Percentiles rank a stretch among this genome's conserved stretches.
phyloP scores from a whole-genome alignment of 2,113 vertebrate genomes.

The Mellivora capensis region DNA sequence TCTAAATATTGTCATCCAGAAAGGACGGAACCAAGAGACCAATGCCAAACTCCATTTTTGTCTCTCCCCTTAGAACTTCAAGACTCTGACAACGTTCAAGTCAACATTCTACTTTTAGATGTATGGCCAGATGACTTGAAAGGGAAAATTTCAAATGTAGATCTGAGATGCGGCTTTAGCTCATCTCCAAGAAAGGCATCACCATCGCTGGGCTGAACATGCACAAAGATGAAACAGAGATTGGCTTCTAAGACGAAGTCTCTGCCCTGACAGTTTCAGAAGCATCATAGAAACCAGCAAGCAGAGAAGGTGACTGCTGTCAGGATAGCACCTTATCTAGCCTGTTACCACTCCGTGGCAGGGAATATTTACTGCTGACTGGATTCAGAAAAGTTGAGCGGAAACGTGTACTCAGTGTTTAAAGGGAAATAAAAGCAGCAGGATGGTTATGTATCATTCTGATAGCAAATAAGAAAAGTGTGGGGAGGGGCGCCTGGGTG shows the following conservation, averaged over 20 bases:
- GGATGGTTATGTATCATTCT: background rate
- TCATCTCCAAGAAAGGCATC: conserved; percentile 51
- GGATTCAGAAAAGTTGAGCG: background rate
- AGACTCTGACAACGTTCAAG: conserved; percentile 6
- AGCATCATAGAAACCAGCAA: background rate
- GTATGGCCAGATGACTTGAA: background rate
- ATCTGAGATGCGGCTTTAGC: conserved; percentile 41
- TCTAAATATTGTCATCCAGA: background rate
- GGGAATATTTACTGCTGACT: background rate
- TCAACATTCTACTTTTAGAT: conserved; percentile 48
- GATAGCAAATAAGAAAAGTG: background rate
- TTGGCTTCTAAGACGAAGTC: conserved; percentile 30
- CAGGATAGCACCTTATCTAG: conserved; percentile 9
- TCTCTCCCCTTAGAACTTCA: conserved; percentile 20
- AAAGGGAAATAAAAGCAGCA: conserved; percentile 15
- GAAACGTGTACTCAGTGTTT: background rate
- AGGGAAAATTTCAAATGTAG: conserved; percentile 59
- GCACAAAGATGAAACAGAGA: conserved; percentile 25
- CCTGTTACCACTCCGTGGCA: background rate
- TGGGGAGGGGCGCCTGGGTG: too few species aligned
- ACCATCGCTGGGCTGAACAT: background rate
- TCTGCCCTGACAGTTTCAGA: conserved; percentile 37
- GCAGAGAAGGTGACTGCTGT: conserved; percentile 24
- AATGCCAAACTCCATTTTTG: background rate
- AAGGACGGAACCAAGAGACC: background rate